Evolutionary conservation across 2,113 vertebrate species (phyloP), one percentile per base, ranked within the genome.

Genomic region (Elephas maximus): DNA sequence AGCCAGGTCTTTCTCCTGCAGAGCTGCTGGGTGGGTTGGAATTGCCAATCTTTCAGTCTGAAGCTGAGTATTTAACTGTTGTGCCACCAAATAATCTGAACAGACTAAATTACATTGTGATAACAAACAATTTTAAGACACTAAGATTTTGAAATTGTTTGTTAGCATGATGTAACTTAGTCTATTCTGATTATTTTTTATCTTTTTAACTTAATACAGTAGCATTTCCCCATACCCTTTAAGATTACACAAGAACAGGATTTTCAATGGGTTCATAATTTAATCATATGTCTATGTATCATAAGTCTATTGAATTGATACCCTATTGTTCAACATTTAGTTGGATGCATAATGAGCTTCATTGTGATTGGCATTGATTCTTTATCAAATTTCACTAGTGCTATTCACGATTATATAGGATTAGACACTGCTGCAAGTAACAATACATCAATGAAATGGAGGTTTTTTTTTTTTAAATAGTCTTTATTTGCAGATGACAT

Each of bases 401-500:
- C 45, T 60, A 20, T 11, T 53, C 37, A 9, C 90, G 45, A 90
- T 87, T 73, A 86, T 53, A 51, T n/a, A 82, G 51, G 53, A 44
- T 37, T 83, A 79, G 67, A 45, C 60, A 79, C 24, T 67, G 23
- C 14, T 53, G 15, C 44, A 82, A 82, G 15, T 71, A 84, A 94
- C 23, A 73, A 90, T 21, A 44, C 37, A 73, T 53, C 37, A 33
- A 3, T 65, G 44, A 79, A 88, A 80, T 37, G 41, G 44, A 77
- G 41, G 21, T 26, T 65, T 60, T 21, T 18, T 62, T 21, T 67
- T 60, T 48, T 92, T 48, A 89, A 44, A 88, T 33, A 60, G 21
- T 65, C 45, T 86, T 71, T 80, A 76, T 96, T 57, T 85, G 84
- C 78, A 60, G 69, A 71, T 60, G 24, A 53, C 65, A 77, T 77